Conservation (phyloP, 2,797 vertebrate genomes). For the Macropodus opercularis region DNA sequence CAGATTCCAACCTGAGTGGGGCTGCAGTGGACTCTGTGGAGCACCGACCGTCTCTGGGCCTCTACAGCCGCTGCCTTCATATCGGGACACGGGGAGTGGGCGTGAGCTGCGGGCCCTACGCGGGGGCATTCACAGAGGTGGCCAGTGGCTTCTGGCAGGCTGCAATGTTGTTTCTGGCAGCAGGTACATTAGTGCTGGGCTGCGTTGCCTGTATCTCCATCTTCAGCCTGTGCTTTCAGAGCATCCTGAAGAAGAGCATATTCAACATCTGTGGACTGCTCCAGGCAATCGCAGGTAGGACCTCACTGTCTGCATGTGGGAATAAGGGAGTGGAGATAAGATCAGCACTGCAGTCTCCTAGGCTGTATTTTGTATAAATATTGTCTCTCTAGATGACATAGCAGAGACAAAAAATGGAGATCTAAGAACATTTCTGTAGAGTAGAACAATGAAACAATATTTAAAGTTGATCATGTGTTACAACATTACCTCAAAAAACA, state of each 20-base stretch:
- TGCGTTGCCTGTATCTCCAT: constrained; percentile 92
- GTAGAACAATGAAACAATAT: no score
- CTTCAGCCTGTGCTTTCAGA: constrained; percentile 97
- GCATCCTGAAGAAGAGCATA: constrained; percentile 97
- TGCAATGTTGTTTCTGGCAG: constrained; percentile 92
- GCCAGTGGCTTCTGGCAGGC: constrained; percentile 98
- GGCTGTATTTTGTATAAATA: not conserved
- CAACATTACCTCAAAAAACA: no score
- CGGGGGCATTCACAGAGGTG: constrained; percentile 89
- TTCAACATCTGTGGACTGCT: constrained; percentile 98
- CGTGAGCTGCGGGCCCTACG: constrained; percentile 91
- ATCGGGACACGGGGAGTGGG: constrained; percentile 73
- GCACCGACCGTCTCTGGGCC: constrained; percentile 88
- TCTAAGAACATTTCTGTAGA: no score
- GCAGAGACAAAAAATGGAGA: no score
- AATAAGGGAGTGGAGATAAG: not conserved
- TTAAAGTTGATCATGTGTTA: no score
- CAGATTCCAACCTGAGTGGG: constrained; percentile 58
- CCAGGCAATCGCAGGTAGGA: constrained; percentile 94
- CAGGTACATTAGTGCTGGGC: constrained; percentile 91
- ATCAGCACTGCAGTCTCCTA: not conserved
- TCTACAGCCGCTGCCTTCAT: constrained; percentile 91
- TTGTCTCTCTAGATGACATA: no score
- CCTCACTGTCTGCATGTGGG: not conserved
- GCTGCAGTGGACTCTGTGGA: constrained; percentile 58